Base-by-base conservation (phyloP, 2,113 vertebrate genomes). In the Oriolus oriolus region DNA sequence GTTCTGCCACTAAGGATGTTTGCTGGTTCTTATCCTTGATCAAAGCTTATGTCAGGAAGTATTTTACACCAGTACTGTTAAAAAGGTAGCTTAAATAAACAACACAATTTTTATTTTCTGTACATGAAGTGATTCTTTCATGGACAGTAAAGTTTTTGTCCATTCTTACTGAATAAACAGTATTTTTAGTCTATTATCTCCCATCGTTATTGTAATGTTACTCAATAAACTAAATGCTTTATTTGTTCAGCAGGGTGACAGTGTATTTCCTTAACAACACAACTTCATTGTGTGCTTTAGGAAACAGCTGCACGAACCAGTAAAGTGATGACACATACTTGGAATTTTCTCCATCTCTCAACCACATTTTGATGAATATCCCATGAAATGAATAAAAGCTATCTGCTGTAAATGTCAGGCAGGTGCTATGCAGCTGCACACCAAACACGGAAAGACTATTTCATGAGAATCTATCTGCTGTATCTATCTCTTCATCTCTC, bases 251-350 rank as follows among this genome's bases (percentile, higher is more conserved):
- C 92, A 59, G 89, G 88, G 94, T 95, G 96, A 96, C 96, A 96
- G 97, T 93, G 96, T 96, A 93, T 96, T 97, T 97, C 97, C 97
- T 97, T 97, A 97, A 97, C 97, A 97, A 98, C 96, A 97, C 97
- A 96, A 96, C 97, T 96, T 97, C 97, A 96, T 96, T 97, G 96
- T 97, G 96, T 92, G 95, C 95, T 94, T 96, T 92, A 94, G 95
- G 97, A 97, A 97, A 97, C 97, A 97, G 97, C 97, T 98, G 97
- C 97, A 95, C 71, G 74, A 96, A 94, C 93, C 96, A 96, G 97
- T 81, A 94, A 95, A 96, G 97, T 94, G 95, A 97, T 97, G 97
- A 97, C 97, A 97, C 95, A 97, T 97, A 96, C 97, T 98, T 97
- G 97, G 97, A 97, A 97, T 97, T 97, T 97, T 97, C 97, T 97